Base-by-base conservation (phyloP, 2,888 invertebrate genomes). In the Homarus gammarus region DNA sequence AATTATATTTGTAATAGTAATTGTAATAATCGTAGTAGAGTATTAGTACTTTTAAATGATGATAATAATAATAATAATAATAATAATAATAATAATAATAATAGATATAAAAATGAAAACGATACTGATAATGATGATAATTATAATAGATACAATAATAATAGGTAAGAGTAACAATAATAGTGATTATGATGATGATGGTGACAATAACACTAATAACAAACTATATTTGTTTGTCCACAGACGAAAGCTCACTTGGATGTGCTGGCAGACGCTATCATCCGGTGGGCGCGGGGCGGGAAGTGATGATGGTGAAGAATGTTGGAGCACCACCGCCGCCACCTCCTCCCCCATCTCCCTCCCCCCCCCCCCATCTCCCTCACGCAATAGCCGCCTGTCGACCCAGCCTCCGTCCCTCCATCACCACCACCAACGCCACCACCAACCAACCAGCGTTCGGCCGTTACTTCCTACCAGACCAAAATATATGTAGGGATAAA, bases 241-340 rank as follows among this genome's bases (percentile, higher is more conserved):
- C 96, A 98, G 98, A 98, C 98, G 93, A 98, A 98, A 94, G 98
- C 98, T 94, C 98, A 98, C 94, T 95, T 98, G 95, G 98, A 98
- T 95, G 97, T 98, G 93, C 95, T 98, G 94, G 98, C 98, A 93
- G 98, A 98, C 95, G 98, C 98, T 94, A 95, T 98, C 93, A 95
- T 98, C 93, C 96, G 98, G 94, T 98, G 98, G 98, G 98, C 98
- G 94, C 96, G 98, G 94, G 98, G 98, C 93, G 97, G 98, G 95
- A 98, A 97, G 79, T 91, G 83, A 81, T 72, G 51, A 15, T 27
- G 61, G 84, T 40, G 64, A 38, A 36, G n/a, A 61, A 27, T 33
- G 64, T 73, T n/a, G 33, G 61, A 8, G 15, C n/a, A 56, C 36
- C n/a, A 38, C 72, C 10, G 2, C 75, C 78, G 15, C 77, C 64